phyloP scores from a whole-genome alignment of 2,797 vertebrate genomes.

The Chelon labrosus region DNA sequence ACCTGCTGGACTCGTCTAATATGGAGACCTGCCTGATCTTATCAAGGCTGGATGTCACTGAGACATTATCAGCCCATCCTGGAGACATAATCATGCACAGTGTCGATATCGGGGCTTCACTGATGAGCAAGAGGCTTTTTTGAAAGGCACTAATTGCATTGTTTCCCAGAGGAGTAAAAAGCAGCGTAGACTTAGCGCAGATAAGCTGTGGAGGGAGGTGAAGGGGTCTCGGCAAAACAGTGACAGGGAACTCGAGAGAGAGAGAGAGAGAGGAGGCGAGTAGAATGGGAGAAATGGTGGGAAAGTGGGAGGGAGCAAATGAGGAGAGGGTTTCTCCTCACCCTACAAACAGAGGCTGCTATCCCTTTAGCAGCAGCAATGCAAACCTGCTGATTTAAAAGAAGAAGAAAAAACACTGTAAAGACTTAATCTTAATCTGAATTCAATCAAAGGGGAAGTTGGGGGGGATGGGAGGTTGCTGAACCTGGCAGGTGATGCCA shows the following conservation, averaged over 20 bases:
- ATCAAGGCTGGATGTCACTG: slow-evolving; percentile 50
- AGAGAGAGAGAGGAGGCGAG: slow-evolving; percentile 27
- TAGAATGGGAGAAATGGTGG: slow-evolving; percentile 44
- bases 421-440: not conserved
- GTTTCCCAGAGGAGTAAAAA: slow-evolving; percentile 23
- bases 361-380: slow-evolving; percentile 38
- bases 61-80: slow-evolving; percentile 48
- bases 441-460: slow-evolving; percentile 38
- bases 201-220: slow-evolving; percentile 42
- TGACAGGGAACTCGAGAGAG: slow-evolving; percentile 33
- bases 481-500: slow-evolving; percentile 43
- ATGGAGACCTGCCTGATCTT: slow-evolving; percentile 45
- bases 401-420: slow-evolving; percentile 23
- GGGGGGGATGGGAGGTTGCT: slow-evolving; percentile 24
- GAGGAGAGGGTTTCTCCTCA: slow-evolving; percentile 57
- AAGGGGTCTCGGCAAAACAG: slow-evolving; percentile 48
- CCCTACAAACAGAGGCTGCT: slow-evolving; percentile 59
- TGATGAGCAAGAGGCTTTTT: slow-evolving; percentile 52
- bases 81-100: slow-evolving; percentile 56
- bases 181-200: slow-evolving; percentile 25
- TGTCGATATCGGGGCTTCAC: slow-evolving; percentile 34
- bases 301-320: slow-evolving; percentile 53
- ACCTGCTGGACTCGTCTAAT: slow-evolving; percentile 34
- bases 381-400: slow-evolving; percentile 30
- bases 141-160: slow-evolving; percentile 50